phyloP scores from a whole-genome alignment of 1,140 invertebrate genomes.

The Eueides isabella region DNA sequence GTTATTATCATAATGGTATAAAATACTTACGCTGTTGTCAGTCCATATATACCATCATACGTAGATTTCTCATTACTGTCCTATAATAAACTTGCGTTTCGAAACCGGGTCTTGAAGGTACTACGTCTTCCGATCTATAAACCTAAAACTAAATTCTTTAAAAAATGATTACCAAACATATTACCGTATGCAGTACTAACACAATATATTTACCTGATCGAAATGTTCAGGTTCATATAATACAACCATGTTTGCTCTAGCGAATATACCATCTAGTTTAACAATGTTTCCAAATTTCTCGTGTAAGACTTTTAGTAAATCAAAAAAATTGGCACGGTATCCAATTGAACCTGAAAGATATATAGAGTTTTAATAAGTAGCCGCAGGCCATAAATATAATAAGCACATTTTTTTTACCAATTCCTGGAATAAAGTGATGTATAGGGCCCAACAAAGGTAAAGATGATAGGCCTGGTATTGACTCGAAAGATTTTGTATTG shows the following conservation, averaged over 20 bases:
- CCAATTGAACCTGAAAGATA: constrained; percentile 54
- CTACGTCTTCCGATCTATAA: constrained; percentile 59
- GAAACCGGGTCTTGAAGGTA: constrained; percentile 62
- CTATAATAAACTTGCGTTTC: constrained; percentile 60
- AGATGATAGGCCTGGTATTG: constrained; percentile 61
- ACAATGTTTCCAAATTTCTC: constrained; percentile 59
- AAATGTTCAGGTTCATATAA: constrained; percentile 63
- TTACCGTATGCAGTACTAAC: background rate
- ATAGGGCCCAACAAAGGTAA: constrained; percentile 62
- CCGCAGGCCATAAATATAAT: background rate
- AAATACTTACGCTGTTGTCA: constrained; percentile 62
- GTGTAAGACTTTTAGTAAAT: constrained; percentile 46
- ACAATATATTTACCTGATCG: constrained; percentile 53
- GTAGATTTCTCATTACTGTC: constrained; percentile 52
- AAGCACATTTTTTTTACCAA: constrained; percentile 46
- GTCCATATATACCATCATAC: no score
- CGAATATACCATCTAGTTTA: constrained; percentile 56
- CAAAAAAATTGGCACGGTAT: constrained; percentile 49
- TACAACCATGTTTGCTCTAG: constrained; percentile 56
- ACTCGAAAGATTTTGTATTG: constrained; percentile 50
- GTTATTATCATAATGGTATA: background rate
- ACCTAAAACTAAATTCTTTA: constrained; percentile 46
- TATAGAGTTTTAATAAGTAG: background rate
- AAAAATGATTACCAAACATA: no score
- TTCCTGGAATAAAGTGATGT: constrained; percentile 63